Base-by-base conservation (phyloP, 2,797 vertebrate species). In the Sandelia bainsii region DNA sequence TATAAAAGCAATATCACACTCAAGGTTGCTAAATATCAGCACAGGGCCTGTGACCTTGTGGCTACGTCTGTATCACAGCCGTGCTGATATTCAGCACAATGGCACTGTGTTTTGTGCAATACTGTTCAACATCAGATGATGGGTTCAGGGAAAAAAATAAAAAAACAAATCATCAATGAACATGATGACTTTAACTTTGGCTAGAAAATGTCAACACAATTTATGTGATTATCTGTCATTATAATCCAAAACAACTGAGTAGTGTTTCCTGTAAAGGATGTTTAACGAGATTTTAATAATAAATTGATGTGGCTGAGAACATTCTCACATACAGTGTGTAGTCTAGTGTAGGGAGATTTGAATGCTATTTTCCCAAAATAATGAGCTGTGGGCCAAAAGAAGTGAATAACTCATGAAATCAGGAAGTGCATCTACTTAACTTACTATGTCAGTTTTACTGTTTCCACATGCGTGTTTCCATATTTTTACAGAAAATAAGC, bases 221-320 rank as follows among this genome's bases (percentile, higher is more conserved):
- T 40, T 12, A 45, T n/a, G 25, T 16, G 25, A 50, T 62, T 23
- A 69, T 39, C 19, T 17, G 62, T 72, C 46, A 16, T 9, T 51
- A 25, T 49, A n/a, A 67, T 40, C 25, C 37, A 66, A 19, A 67
- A 46, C 23, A 11, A 7, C 44, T 4, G 29, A 56, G n/a, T 20
- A 7, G 34, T 1, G 39, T 29, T 64, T 64, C 54, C 39, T 66
- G 57, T 44, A 45, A 48, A 56, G n/a, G 46, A 29, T 29, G 75
- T 60, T 64, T 12, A 11, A 53, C 58, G 58, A 79, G 5, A 45
- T 59, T 79, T 70, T 5, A 65, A 69, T 44, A 13, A 64, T n/a
- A 62, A 59, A 68, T 3, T 51, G 62, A 83, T 10, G 59, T n/a
- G 16, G 50, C 25, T 19, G 40, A 48, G 42, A 60, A 39, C 3